Base-by-base conservation (phyloP, 2,797 vertebrate genomes). In the Premnoplex brunnescens region DNA sequence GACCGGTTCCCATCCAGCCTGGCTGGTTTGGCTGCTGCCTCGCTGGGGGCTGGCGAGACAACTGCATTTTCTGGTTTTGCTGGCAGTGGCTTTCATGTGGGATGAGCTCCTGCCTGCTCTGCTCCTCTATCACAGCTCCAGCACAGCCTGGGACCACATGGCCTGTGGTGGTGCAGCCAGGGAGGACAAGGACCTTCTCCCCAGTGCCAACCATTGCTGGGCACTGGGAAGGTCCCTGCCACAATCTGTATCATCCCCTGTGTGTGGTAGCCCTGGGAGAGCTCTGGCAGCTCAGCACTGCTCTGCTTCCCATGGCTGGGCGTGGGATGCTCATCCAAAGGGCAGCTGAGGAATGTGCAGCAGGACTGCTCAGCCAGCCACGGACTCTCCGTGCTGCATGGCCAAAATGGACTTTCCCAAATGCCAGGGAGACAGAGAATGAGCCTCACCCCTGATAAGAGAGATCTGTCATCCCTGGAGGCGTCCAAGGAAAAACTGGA, bases 51-150 rank as follows among this genome's bases (percentile, higher is more conserved):
- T 93, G 96, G 91, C 27, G 0, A 93, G 75, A 80, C 75, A 89
- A 75, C 13, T 83, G 37, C 75, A 77, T 92, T 91, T 96, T 96
- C 95, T 95, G 85, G 89, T 96, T 95, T 59, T 71, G 85, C 93
- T 56, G 59, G 89, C 85, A 89, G 52, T 75, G 85, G 32, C 72
- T 96, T 94, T 94, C 62, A 91, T 71, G 91, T 96, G 95, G 94
- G 72, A 46, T 46, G 56, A 83, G 75, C 13, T 74, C 34, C 48
- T 88, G 83, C 43, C 91, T 93, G 86, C 68, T 72, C n/a, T 69
- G 30, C 77, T 54, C 6, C 3, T n/a, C 32, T 4, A 1, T 2
- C 59, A n/a, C 15, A 77, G 46, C 46, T 80, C 60, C 12, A 3
- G 3, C 37, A 19, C 21, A 26, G 75, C 63, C 74, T 30, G 72